A percentile compares a stretch with the other conserved stretches of the same genome.
Evolutionary conservation across 2,888 invertebrate genomes (phyloP).

Genomic region (Lasioglossum zephyrum): DNA sequence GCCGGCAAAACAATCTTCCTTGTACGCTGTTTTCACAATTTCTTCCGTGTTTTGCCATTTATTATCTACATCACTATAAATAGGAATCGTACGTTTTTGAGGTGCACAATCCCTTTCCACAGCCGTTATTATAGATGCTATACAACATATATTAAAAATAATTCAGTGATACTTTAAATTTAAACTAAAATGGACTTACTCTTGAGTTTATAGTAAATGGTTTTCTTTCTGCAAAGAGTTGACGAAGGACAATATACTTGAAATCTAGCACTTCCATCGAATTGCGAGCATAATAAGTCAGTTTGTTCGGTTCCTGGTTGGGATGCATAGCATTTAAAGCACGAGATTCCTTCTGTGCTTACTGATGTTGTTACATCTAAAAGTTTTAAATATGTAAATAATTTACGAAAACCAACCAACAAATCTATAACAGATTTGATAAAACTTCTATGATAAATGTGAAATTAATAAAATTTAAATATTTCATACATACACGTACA

Average conservation of each 20-base stretch:
- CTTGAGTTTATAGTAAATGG: slow-evolving; percentile 86
- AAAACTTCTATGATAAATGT: background rate
- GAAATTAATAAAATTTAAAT: slow-evolving; percentile 15
- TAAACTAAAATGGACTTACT: slow-evolving; percentile 84
- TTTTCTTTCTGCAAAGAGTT: slow-evolving; percentile 93
- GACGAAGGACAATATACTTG: slow-evolving; percentile 92
- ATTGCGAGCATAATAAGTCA: slow-evolving; percentile 90
- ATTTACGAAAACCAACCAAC: background rate
- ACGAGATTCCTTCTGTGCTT: slow-evolving; percentile 86
- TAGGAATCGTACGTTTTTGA: slow-evolving; percentile 89
- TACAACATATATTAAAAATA: slow-evolving; percentile 8
- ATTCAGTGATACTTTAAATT: background rate
- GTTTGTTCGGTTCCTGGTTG: slow-evolving; percentile 87
- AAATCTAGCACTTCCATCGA: slow-evolving; percentile 89
- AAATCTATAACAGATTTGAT: background rate
- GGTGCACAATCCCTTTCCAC: slow-evolving; percentile 90
- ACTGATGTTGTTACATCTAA: slow-evolving; percentile 21
- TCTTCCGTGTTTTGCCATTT: slow-evolving; percentile 88
- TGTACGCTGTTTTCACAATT: slow-evolving; percentile 89
- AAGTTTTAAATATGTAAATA: slow-evolving; percentile 21
- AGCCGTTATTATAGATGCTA: slow-evolving; percentile 86
- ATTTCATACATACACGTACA: slow-evolving; percentile 48
- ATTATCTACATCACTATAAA: slow-evolving; percentile 85
- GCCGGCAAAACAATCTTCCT: slow-evolving; percentile 88
- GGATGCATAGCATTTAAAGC: slow-evolving; percentile 91